Evolutionary conservation across 2,797 vertebrate genomes (phyloP).

Genomic region (Hephaestus fuliginosus): DNA sequence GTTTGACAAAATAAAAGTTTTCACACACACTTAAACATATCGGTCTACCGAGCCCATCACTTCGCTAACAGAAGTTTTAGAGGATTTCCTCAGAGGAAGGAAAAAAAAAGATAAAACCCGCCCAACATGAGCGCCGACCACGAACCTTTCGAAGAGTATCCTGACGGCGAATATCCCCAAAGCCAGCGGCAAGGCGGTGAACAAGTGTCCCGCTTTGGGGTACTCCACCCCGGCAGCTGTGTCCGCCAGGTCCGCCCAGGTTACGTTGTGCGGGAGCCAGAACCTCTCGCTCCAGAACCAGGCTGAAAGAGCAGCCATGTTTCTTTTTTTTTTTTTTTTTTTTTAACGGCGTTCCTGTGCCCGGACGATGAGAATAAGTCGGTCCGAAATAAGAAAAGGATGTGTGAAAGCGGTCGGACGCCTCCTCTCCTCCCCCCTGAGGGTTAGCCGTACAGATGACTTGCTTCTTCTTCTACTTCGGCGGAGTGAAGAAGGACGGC

Average conservation of each 20-base stretch:
- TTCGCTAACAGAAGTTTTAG: background rate
- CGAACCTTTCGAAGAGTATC: constrained; percentile 95
- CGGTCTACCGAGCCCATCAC: constrained; percentile 49
- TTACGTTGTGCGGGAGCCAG: constrained; percentile 97
- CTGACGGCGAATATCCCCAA: constrained; percentile 90
- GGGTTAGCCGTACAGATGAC: constrained; percentile 31
- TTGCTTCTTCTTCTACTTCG: background rate
- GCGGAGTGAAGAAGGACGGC: background rate
- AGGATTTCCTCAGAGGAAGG: background rate
- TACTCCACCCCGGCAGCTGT: constrained; percentile 87
- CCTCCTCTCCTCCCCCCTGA: background rate
- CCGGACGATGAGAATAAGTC: background rate
- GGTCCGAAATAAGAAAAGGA: constrained; percentile 7
- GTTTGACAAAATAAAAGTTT: background rate
- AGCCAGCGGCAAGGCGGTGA: constrained; percentile 91
- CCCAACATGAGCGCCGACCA: background rate
- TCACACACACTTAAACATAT: background rate
- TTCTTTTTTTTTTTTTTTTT: background rate
- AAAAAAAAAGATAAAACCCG: too few relatives aligned
- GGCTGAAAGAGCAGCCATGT: constrained; percentile 91
- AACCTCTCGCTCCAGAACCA: constrained; percentile 98
- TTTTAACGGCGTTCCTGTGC: constrained; percentile 15
- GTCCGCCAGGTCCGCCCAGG: constrained; percentile 94
- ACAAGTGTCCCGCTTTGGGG: constrained; percentile 90
- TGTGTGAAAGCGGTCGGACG: constrained; percentile 19